These are phyloP conservation scores for Zosterops hypoxanthus DNA, from an alignment of 2,113 vertebrate genomes.

Conservation along the genomic window DNA sequence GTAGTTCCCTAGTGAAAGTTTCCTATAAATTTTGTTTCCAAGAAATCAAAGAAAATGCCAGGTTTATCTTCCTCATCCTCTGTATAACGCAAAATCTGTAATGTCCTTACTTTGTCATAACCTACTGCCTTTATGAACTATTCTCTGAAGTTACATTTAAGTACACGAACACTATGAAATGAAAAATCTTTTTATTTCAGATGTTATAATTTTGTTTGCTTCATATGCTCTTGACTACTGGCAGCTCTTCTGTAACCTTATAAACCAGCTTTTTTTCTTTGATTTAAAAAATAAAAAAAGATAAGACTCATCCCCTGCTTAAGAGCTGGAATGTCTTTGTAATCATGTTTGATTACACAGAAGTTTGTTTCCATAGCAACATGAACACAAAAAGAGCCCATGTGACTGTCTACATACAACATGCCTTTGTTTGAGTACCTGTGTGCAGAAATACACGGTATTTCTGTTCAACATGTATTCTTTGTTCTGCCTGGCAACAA, in stretches of 20 bases:
- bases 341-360: neutral
- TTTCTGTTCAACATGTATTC: neutral
- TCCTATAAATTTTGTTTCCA: neutral
- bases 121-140: neutral
- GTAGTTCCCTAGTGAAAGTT: neutral
- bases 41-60: neutral
- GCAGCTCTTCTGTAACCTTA: neutral
- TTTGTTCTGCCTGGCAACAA: neutral
- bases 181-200: neutral
- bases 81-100: neutral
- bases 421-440: neutral
- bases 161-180: neutral
- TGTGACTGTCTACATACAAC: neutral
- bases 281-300: neutral
- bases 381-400: neutral
- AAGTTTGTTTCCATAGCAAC: slow-evolving; percentile 9
- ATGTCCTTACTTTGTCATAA: neutral
- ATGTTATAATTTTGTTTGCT: neutral
- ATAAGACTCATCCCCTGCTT: neutral
- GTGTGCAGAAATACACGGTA: neutral
- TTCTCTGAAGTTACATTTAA: neutral
- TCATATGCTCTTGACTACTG: neutral
- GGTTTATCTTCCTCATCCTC: neutral
- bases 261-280: neutral
- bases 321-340: neutral